Evolutionary conservation across 2,113 vertebrate species (phyloP), one percentile per base, ranked within the genome.

Genomic region (Poecilia latipinna): DNA sequence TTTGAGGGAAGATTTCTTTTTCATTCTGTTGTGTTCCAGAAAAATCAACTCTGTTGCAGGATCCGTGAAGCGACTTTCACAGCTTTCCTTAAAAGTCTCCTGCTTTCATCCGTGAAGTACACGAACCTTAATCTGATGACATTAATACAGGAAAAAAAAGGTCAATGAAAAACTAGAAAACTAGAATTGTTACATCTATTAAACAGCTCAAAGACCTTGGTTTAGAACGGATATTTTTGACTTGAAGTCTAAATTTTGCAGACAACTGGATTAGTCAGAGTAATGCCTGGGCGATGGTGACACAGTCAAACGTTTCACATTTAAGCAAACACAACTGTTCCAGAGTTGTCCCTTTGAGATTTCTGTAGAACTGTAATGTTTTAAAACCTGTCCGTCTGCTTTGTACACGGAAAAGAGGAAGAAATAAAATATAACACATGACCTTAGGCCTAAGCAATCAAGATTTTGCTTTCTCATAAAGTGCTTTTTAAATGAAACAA

Each of bases 391-490:
- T 80, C 77, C 70, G 51, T 87, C 82, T 88, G 81, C 78, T 85
- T 83, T 88, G 71, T 86, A 90, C 90, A 92, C n/a, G 68, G 35
- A 91, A 88, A 89, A 84, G 79, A 90, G 84, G 44, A 57, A 84
- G 79, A 77, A 63, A 85, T 85, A 88, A 91, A 89, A 89, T 85
- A 90, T 74, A 93, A 90, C 93, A 93, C 81, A 91, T 83, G 72
- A 94, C 79, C 75, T 88, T 89, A 87, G 85, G 89, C 90, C 89
- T 77, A 86, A 91, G 93, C 88, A 79, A 90, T 90, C 90, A 89
- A 87, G 81, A 74, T 93, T 90, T 37, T 82, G 72, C 87, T 83
- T 90, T 91, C 64, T 92, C 51, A 67, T 95, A 95, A 95, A 95
- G 95, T 95, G 94, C 95, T 90, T 87, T 93, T 92, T 84, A 89